Percentiles rank a stretch among this genome's conserved stretches.
Conservation (phyloP, 2,888 invertebrate species). For the Thymelicus acteon region DNA sequence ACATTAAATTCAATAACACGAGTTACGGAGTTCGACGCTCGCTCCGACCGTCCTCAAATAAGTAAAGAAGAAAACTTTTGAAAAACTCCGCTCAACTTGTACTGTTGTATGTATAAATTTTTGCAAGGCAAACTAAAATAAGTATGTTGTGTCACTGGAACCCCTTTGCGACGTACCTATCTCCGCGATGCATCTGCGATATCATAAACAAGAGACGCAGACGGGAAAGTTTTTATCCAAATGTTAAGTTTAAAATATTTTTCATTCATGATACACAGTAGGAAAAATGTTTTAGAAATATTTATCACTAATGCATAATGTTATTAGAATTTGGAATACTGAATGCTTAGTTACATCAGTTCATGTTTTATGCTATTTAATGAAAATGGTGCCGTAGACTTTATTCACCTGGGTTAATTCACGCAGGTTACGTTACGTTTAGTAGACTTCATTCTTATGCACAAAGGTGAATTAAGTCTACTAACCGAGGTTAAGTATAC, state of each 20-base stretch:
- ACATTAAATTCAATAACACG: conserved; percentile 84
- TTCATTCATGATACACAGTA: conserved; percentile 13
- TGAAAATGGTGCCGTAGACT: no score
- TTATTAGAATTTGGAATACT: background rate
- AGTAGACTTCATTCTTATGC: no score
- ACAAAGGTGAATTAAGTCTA: no score
- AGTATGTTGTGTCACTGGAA: conserved; percentile 43
- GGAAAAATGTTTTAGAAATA: background rate
- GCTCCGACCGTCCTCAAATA: conserved; percentile 82
- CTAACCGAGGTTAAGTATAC: no score
- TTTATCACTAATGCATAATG: background rate
- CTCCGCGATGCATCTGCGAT: conserved; percentile 37
- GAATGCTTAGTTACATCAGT: no score
- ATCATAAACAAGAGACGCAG: conserved; percentile 35
- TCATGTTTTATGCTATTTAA: no score
- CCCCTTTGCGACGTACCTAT: conserved; percentile 34
- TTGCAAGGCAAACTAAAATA: conserved; percentile 65
- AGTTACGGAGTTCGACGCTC: conserved; percentile 83
- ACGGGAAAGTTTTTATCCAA: conserved; percentile 33
- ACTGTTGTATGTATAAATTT: conserved; percentile 71
- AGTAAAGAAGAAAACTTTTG: conserved; percentile 79
- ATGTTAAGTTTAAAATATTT: conserved; percentile 31
- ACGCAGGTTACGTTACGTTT: no score
- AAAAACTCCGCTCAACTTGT: conserved; percentile 76
- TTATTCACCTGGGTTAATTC: no score